phyloP scores from a whole-genome alignment of 2,113 vertebrate species.

The Hyperoodon ampullatus region DNA sequence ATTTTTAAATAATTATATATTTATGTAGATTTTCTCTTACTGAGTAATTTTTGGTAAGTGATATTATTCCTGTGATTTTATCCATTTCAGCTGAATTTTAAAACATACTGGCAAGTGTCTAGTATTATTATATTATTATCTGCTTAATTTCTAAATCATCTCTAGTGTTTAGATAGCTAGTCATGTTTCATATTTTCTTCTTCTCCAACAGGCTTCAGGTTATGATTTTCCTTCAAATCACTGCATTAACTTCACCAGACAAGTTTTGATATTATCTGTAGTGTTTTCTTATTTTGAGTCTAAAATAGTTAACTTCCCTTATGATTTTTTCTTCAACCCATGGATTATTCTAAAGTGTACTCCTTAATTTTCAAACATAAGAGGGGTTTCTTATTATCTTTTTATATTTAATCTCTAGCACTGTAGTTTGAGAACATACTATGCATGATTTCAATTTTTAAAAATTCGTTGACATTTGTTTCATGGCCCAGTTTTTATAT shows the following conservation, averaged over 20 bases:
- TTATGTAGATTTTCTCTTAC: neutral
- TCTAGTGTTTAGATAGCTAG: neutral
- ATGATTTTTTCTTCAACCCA: neutral
- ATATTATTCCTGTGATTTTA: neutral
- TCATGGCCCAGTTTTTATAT: neutral
- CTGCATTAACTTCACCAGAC: neutral
- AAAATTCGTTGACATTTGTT: neutral
- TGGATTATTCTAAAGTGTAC: neutral
- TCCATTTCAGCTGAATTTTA: neutral
- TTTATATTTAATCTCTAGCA: neutral
- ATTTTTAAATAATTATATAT: neutral
- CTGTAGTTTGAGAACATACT: neutral
- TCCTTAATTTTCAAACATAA: neutral
- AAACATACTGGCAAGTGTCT: conserved; percentile 6
- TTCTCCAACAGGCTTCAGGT: neutral
- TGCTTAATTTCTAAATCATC: neutral
- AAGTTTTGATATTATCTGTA: neutral
- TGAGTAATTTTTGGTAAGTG: neutral
- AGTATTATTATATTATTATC: neutral
- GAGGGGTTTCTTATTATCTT: neutral
- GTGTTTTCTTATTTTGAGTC: neutral
- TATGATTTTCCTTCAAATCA: neutral
- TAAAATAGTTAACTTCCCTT: neutral
- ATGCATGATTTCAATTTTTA: neutral
- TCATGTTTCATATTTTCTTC: neutral